These are phyloP conservation scores for Drosophila neocordata DNA, from an alignment of 1,140 invertebrate species.

Conservation along the genomic window DNA sequence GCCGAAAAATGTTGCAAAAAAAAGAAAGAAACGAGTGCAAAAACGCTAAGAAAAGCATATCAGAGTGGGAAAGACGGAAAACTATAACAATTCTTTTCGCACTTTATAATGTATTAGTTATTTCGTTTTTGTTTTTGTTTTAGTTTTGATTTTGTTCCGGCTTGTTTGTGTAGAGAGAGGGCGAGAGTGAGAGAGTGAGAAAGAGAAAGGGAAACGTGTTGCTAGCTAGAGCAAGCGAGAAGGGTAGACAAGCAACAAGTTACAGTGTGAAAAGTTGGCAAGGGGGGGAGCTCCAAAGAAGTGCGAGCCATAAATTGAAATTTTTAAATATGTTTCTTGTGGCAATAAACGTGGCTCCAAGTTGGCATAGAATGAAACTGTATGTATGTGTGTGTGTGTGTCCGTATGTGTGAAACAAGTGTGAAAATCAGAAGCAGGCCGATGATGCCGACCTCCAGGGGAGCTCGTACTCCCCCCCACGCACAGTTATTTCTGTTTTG, in stretches of 20 bases:
- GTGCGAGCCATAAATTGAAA: constrained; percentile 49
- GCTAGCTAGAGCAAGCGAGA: constrained; percentile 14
- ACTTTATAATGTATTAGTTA: constrained; percentile 52
- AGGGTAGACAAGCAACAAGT: constrained; percentile 62
- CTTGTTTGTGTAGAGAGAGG: constrained; percentile 42
- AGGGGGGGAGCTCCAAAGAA: constrained; percentile 33
- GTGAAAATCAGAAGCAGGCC: constrained; percentile 59
- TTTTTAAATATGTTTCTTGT: constrained; percentile 55
- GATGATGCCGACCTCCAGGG: constrained; percentile 63
- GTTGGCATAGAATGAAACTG: constrained; percentile 50
- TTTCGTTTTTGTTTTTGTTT: constrained; percentile 49
- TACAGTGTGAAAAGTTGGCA: constrained; percentile 1
- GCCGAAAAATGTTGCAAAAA: constrained; percentile 70
- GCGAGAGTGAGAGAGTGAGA: constrained; percentile 9
- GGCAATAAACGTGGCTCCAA: constrained; percentile 63
- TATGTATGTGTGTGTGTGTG: constrained; percentile 19
- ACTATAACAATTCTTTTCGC: constrained; percentile 56
- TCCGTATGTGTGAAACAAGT: constrained; percentile 59
- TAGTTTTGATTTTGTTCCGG: constrained; percentile 53
- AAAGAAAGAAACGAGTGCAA: constrained; percentile 53
- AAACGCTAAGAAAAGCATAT: constrained; percentile 34
- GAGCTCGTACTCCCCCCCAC: constrained; percentile 65
- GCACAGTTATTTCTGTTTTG: constrained; percentile 57
- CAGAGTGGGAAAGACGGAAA: constrained; percentile 44
- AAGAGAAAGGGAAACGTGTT: constrained; percentile 18